A percentile compares a stretch with the other conserved stretches of the same genome.
Conservation (phyloP, 1,140 invertebrate genomes). For the Adoxophyes honmai region DNA sequence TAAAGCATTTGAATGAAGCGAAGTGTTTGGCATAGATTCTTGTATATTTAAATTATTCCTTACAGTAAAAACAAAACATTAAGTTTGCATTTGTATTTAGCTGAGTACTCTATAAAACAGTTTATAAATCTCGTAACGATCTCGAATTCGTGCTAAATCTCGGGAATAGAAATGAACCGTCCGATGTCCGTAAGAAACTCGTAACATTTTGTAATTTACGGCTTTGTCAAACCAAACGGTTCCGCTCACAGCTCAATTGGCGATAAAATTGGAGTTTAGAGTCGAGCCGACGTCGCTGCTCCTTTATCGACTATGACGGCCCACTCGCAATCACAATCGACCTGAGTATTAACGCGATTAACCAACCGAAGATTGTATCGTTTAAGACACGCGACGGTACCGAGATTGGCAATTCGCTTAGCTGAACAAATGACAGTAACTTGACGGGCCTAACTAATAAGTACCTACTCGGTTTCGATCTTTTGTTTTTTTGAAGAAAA, state of each 20-base stretch:
- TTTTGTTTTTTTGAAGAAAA: too few relatives aligned
- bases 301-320: constrained; percentile 6
- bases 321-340: constrained; percentile 6
- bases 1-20: too few relatives aligned
- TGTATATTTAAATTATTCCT: too few relatives aligned
- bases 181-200: not conserved
- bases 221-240: not conserved
- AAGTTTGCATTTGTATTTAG: too few relatives aligned
- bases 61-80: too few relatives aligned
- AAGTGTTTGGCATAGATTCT: too few relatives aligned
- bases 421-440: not conserved
- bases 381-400: constrained; percentile 3
- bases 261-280: not conserved
- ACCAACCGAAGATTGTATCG: not conserved
- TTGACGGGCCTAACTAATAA: not conserved
- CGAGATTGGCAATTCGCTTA: not conserved
- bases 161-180: not conserved
- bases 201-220: constrained; percentile 1
- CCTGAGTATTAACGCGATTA: constrained; percentile 8
- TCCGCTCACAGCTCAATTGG: not conserved
- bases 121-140: too few relatives aligned
- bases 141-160: not conserved
- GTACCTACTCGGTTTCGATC: too few relatives aligned
- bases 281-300: not conserved
- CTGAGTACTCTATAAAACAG: too few relatives aligned